Base-by-base conservation (phyloP, 1,140 invertebrate species). In the Psilanteris sp. region DNA sequence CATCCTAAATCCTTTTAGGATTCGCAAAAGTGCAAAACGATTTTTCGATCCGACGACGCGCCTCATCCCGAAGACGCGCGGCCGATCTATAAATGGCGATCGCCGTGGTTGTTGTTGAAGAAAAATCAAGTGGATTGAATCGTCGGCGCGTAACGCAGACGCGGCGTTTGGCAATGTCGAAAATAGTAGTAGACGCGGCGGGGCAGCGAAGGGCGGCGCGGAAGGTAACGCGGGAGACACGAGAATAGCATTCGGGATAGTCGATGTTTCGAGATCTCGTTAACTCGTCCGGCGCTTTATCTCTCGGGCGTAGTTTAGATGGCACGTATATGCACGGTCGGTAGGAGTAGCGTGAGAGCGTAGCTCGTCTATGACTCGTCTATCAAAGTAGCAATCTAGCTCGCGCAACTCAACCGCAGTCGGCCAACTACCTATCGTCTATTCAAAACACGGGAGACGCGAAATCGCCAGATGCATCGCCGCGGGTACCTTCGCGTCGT, bases 171-270 rank as follows among this genome's bases (percentile, higher is more conserved):
- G 43, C 22, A 48, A 46, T 39, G 43, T 61, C 41, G 24, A 61
- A 61, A 61, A 48, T 46, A 46, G 43, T 24, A 43, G 37, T 14
- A 36, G 18, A 4, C 5, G 7, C 15, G 3, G 9, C 18, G 29
- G 46, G 18, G 14, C 11, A 24, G 3, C 26, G 11, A 32, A 57
- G 26, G 59, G 34, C 59, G 29, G 36, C 3, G 22, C 22, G 59
- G 26, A 32, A 48, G 57, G 14, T 9, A 27, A 8, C 39, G 44
- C 39, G 29, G n/a, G 50, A 50, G 55, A 44, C 22, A 48, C 55
- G 67, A 62, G 55, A 71, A 71, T 62, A 54, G 67, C 55, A 46
- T 62, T 37, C 37, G 36, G 20, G 46, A 32, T 50, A 43, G 52
- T 36, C 14, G 24, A 67, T 55, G 54, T 34, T 70, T 50, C 18